A percentile compares a stretch with the other conserved stretches of the same genome.
These are phyloP conservation scores for Linnaemya vulpina DNA, from an alignment of 2,888 invertebrate species.

Conservation along the genomic window DNA sequence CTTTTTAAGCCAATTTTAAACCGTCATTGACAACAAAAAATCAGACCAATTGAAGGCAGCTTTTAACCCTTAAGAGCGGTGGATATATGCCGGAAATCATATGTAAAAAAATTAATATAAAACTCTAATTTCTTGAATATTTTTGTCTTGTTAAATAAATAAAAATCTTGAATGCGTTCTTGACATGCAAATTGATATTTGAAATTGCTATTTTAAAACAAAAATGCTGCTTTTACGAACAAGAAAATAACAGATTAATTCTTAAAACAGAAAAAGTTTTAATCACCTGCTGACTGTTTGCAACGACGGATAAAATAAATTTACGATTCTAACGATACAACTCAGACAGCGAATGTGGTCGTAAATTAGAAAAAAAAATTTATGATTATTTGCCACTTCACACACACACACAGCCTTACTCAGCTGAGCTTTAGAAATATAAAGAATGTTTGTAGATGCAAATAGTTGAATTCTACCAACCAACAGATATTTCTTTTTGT, in stretches of 20 bases:
- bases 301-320: not conserved
- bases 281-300: not conserved
- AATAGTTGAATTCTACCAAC: no score
- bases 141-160: not conserved
- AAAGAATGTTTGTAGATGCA: not conserved
- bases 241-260: not conserved
- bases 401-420: no score
- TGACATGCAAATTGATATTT: not conserved
- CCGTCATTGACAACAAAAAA: no score
- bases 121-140: no score
- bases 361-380: slow-evolving; percentile 18
- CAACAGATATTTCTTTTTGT: no score
- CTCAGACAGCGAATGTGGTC: not conserved
- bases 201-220: not conserved
- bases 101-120: no score
- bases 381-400: slow-evolving; percentile 11
- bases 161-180: not conserved
- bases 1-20: no score
- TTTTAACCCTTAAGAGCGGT: no score
- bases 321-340: not conserved
- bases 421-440: not conserved
- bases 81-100: no score
- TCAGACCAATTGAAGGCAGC: no score
- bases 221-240: not conserved
- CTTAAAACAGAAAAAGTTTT: not conserved